Percentiles rank a stretch among this genome's conserved stretches.
phyloP scores from a whole-genome alignment of 2,888 invertebrate species.

The Trissolcus brochymenae region DNA sequence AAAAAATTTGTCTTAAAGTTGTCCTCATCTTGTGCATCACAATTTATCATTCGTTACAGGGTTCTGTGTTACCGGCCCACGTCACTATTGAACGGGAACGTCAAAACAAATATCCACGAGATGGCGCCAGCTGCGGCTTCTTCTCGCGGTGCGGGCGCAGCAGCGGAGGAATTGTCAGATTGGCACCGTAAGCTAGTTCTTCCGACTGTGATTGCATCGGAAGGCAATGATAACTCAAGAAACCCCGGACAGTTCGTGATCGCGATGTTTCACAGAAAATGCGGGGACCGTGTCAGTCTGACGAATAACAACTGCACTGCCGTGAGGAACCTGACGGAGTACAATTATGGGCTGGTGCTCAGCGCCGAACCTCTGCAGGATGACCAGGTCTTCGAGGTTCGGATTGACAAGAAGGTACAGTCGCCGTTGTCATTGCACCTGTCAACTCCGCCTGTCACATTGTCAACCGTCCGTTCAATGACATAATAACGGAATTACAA shows the following conservation, averaged over 20 bases:
- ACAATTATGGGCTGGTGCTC: slow-evolving; percentile 91
- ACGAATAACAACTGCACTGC: slow-evolving; percentile 91
- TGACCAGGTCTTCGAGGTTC: slow-evolving; percentile 90
- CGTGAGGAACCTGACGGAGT: slow-evolving; percentile 86
- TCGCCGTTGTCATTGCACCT: slow-evolving; percentile 5
- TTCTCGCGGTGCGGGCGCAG: not conserved
- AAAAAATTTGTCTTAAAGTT: no score
- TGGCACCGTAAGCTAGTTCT: slow-evolving; percentile 31
- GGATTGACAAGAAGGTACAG: slow-evolving; percentile 91
- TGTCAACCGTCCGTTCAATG: not conserved
- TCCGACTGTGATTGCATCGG: slow-evolving; percentile 24
- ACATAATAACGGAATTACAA: no score
- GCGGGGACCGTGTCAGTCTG: slow-evolving; percentile 90
- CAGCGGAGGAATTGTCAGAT: slow-evolving; percentile 20
- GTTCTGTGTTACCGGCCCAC: not conserved
- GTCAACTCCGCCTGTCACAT: slow-evolving; percentile 12
- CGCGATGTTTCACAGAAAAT: slow-evolving; percentile 84
- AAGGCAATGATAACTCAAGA: slow-evolving; percentile 47
- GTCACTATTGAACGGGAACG: slow-evolving; percentile 1
- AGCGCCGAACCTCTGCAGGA: slow-evolving; percentile 87
- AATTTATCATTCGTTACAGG: not conserved
- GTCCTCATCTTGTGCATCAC: not conserved
- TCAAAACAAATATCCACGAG: slow-evolving; percentile 6
- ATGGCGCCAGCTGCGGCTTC: slow-evolving; percentile 12
- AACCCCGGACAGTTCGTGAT: slow-evolving; percentile 51